These are phyloP conservation scores for Pteromalus puparum DNA, from an alignment of 1,140 invertebrate genomes.

Conservation along the genomic window DNA sequence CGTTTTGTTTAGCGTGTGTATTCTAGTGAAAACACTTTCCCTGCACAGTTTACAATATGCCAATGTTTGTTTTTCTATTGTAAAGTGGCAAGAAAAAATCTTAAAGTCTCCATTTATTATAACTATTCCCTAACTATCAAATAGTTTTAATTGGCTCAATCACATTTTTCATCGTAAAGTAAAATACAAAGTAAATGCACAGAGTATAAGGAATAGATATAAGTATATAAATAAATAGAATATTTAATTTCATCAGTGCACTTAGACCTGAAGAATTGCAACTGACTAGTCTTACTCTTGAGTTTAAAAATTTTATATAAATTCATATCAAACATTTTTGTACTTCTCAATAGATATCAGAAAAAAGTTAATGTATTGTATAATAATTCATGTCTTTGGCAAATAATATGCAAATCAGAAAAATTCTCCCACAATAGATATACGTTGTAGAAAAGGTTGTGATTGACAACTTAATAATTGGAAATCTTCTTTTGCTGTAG, in stretches of 20 bases:
- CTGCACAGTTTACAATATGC: background rate
- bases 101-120: background rate
- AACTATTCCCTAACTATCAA: background rate
- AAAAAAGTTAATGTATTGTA: background rate
- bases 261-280: conserved; percentile 12
- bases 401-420: conserved; percentile 63
- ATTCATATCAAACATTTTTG: background rate
- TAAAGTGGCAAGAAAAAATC: background rate
- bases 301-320: background rate
- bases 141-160: conserved; percentile 1
- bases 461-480: conserved; percentile 81
- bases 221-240: conserved; percentile 26
- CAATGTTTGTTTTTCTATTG: background rate
- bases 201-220: background rate
- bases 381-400: background rate
- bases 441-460: conserved; percentile 82
- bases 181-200: background rate
- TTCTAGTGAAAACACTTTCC: background rate
- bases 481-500: conserved; percentile 74
- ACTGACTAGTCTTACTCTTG: conserved; percentile 28
- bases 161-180: background rate
- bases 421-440: conserved; percentile 85
- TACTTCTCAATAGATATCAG: background rate
- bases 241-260: conserved; percentile 15
- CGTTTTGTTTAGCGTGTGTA: too few species aligned